Conservation (phyloP, 1,140 invertebrate genomes). For the Tribolium madens region DNA sequence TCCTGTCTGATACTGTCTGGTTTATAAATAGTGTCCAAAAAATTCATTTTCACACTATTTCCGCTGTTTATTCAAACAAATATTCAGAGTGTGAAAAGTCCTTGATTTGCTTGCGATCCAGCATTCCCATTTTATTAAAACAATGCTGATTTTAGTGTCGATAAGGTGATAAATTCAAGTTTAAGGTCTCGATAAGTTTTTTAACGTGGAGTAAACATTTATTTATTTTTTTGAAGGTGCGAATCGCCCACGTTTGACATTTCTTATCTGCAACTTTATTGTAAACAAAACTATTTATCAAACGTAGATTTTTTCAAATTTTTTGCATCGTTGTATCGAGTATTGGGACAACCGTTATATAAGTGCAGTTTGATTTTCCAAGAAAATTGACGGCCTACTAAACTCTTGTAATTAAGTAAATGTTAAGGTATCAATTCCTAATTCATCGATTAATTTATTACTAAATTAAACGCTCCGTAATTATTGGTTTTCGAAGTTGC, state of each 20-base stretch:
- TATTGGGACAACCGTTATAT: constrained; percentile 14
- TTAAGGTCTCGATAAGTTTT: background rate
- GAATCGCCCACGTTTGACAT: background rate
- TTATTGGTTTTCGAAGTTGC: constrained; percentile 19
- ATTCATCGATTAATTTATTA: constrained; percentile 23
- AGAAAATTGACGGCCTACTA: constrained; percentile 19
- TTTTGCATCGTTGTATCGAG: background rate
- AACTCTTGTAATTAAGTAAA: constrained; percentile 21
- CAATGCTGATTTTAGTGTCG: background rate
- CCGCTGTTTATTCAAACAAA: constrained; percentile 7
- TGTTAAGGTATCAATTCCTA: constrained; percentile 28
- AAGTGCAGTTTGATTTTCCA: constrained; percentile 10
- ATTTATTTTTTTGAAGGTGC: background rate
- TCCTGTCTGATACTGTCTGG: background rate
- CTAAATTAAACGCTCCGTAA: background rate
- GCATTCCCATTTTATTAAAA: background rate
- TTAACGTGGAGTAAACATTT: no score
- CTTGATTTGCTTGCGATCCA: background rate
- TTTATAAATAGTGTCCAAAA: no score
- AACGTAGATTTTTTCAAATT: constrained; percentile 15
- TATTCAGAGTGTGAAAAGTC: constrained; percentile 18
- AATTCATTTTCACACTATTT: background rate
- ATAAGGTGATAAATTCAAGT: background rate
- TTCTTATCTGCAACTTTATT: background rate
- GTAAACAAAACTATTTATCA: constrained; percentile 32